These are phyloP conservation scores for Bellardia pandia DNA, from an alignment of 2,888 invertebrate species.

Conservation along the genomic window DNA sequence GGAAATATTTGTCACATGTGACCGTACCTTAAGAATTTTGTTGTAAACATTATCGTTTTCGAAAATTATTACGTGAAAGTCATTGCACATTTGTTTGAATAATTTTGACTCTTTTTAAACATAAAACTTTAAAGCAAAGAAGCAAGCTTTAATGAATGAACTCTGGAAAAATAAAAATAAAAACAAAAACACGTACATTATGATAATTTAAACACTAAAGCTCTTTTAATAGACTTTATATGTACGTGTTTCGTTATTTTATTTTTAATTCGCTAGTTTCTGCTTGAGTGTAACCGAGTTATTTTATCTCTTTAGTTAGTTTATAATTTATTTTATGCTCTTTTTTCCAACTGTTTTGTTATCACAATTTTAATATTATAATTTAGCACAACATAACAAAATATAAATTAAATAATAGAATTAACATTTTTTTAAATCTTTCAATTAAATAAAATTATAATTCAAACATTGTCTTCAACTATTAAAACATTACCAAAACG, in stretches of 20 bases:
- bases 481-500: background rate
- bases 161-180: background rate
- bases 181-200: background rate
- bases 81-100: too few relatives aligned
- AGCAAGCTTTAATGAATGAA: background rate
- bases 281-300: slow-evolving; percentile 7
- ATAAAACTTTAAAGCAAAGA: too few relatives aligned
- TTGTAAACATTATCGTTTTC: too few relatives aligned
- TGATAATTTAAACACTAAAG: background rate
- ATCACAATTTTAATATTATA: background rate
- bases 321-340: background rate
- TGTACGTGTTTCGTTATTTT: background rate
- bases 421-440: too few relatives aligned
- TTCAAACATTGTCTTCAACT: too few relatives aligned
- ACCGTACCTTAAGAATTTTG: too few relatives aligned
- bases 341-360: background rate
- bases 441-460: too few relatives aligned
- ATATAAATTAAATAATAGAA: too few relatives aligned
- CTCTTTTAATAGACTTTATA: slow-evolving; percentile 9
- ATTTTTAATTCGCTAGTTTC: slow-evolving; percentile 6
- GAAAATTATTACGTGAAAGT: too few relatives aligned
- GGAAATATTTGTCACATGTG: too few relatives aligned
- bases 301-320: background rate
- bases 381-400: too few relatives aligned
- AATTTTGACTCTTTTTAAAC: too few relatives aligned